phyloP scores from a whole-genome alignment of 2,797 vertebrate species.

The Gephyroberyx darwinii region DNA sequence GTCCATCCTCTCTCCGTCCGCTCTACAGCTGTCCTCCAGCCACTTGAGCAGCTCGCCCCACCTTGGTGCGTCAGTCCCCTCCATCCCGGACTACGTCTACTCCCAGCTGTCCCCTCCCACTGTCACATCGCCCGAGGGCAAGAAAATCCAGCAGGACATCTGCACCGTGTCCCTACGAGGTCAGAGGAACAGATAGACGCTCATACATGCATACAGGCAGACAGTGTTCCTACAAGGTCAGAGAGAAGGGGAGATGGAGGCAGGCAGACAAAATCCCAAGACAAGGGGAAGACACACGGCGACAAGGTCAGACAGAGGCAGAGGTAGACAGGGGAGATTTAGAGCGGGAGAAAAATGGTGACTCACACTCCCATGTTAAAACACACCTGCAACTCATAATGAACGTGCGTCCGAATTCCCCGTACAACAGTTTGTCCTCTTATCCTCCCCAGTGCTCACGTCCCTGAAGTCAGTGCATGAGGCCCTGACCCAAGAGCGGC shows the following conservation, averaged over 20 bases:
- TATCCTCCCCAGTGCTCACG: constrained; percentile 69
- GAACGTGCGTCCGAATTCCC: neutral
- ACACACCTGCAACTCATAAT: too few relatives aligned
- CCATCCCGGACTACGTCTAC: constrained; percentile 89
- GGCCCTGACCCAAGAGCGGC: constrained; percentile 82
- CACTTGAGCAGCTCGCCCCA: constrained; percentile 77
- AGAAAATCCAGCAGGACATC: constrained; percentile 91
- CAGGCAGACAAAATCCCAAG: neutral
- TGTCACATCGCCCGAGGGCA: constrained; percentile 76
- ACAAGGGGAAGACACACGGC: neutral
- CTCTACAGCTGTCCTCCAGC: constrained; percentile 80
- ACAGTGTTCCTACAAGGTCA: neutral
- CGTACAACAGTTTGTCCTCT: too few relatives aligned
- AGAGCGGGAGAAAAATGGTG: neutral
- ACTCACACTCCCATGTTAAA: neutral
- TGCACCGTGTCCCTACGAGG: constrained; percentile 89
- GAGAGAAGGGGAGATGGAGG: neutral
- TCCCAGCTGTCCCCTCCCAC: constrained; percentile 78
- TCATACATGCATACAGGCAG: neutral
- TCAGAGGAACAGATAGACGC: constrained; percentile 55
- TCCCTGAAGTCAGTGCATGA: constrained; percentile 88
- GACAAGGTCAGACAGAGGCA: neutral
- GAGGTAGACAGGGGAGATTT: neutral
- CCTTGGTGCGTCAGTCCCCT: constrained; percentile 87
- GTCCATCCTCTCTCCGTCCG: constrained; percentile 1